Evolutionary conservation across 1,140 invertebrate species (phyloP).

Genomic region (Neodiprion fabricii): DNA sequence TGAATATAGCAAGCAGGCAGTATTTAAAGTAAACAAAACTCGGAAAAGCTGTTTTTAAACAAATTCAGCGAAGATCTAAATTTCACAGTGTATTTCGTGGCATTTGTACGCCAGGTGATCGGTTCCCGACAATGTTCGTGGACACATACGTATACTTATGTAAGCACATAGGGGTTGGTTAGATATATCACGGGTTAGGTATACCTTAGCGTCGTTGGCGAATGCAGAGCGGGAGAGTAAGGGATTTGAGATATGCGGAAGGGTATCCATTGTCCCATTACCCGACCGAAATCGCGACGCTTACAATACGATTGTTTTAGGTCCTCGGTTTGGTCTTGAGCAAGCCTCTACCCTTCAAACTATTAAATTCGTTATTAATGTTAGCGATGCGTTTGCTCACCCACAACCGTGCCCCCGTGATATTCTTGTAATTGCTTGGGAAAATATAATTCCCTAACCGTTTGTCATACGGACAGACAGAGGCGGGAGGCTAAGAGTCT

Average conservation of each 20-base stretch:
- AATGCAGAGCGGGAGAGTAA: background rate
- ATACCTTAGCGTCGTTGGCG: background rate
- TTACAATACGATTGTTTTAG: conserved; percentile 20
- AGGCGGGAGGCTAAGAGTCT: no score
- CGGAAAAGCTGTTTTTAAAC: no score
- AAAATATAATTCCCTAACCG: conserved; percentile 39
- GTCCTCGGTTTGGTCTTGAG: conserved; percentile 1
- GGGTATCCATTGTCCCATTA: conserved; percentile 11
- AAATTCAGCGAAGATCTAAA: no score
- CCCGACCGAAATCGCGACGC: conserved; percentile 11
- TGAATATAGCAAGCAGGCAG: no score
- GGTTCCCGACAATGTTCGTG: no score
- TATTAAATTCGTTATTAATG: conserved; percentile 57
- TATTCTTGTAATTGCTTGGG: conserved; percentile 44
- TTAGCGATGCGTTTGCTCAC: conserved; percentile 27
- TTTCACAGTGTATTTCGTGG: no score
- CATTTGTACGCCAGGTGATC: no score
- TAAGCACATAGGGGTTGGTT: no score
- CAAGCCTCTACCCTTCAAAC: conserved; percentile 32
- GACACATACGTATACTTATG: no score
- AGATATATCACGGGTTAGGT: background rate
- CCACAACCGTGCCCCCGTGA: conserved; percentile 26
- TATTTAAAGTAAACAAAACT: no score
- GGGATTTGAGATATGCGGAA: conserved; percentile 16
- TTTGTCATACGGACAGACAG: conserved; percentile 22